A percentile compares a stretch with the other conserved stretches of the same genome.
Evolutionary conservation across 1,140 invertebrate genomes (phyloP).

Genomic region (Diorhabda elongata): DNA sequence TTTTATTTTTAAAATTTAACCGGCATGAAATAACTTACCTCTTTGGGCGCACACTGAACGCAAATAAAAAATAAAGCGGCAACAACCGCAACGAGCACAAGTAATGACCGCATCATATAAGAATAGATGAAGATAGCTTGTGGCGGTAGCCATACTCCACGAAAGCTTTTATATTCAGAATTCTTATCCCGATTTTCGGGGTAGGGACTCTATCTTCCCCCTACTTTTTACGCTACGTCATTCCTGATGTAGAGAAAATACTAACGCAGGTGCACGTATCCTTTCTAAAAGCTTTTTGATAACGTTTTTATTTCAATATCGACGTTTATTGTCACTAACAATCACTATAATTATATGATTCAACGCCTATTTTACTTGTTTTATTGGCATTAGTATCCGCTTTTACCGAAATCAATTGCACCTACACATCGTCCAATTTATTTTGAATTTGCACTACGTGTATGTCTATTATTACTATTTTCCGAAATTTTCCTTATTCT

Average conservation of each 20-base stretch:
- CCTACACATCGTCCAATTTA: background rate
- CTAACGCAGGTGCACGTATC: background rate
- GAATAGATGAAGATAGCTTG: background rate
- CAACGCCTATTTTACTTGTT: background rate
- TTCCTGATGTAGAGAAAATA: background rate
- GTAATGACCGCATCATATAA: background rate
- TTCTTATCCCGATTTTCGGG: conserved; percentile 1
- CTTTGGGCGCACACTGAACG: background rate
- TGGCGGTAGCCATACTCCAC: background rate
- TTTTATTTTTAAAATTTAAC: no score
- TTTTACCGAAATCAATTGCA: background rate
- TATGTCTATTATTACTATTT: no score
- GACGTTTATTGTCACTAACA: background rate
- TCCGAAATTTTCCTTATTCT: no score
- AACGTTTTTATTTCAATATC: conserved; percentile 1
- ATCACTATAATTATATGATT: background rate
- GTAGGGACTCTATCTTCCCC: background rate
- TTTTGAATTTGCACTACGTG: background rate
- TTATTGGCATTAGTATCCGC: background rate
- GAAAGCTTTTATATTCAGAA: conserved; percentile 2
- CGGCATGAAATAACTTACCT: background rate
- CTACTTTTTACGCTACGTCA: background rate
- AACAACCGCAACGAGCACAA: background rate
- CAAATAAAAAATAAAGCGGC: background rate
- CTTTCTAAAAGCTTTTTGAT: background rate